Evolutionary conservation across 2,797 vertebrate genomes (phyloP).

Genomic region (Diceros bicornis): DNA sequence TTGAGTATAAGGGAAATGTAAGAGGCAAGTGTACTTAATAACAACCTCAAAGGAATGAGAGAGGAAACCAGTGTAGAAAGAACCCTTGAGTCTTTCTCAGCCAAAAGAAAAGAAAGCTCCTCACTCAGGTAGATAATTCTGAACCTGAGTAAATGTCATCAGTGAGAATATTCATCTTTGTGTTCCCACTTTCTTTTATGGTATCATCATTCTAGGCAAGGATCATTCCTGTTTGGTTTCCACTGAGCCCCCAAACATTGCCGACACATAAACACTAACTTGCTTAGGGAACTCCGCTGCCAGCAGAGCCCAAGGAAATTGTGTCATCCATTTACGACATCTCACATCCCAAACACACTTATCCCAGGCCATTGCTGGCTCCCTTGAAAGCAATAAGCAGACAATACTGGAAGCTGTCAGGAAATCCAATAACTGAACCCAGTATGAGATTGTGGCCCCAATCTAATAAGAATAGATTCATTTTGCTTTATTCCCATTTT

Average conservation of each 20-base stretch:
- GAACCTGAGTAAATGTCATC: conserved; percentile 1
- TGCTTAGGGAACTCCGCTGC: conserved; percentile 76
- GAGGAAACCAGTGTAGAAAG: neutral
- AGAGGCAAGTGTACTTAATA: neutral
- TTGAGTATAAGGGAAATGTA: neutral
- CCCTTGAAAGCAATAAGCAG: conserved; percentile 80
- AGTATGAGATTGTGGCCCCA: conserved; percentile 83
- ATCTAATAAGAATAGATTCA: conserved; percentile 87
- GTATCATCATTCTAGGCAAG: conserved; percentile 41
- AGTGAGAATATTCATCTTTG: conserved; percentile 33
- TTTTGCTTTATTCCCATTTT: conserved; percentile 85
- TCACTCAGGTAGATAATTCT: neutral
- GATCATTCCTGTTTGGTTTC: conserved; percentile 15
- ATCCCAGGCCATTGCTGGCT: conserved; percentile 58
- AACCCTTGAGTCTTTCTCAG: conserved; percentile 3
- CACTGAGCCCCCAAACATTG: conserved; percentile 44
- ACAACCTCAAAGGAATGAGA: neutral
- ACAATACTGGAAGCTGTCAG: conserved; percentile 80
- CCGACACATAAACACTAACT: conserved; percentile 73
- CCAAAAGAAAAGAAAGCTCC: neutral
- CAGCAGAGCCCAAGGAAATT: conserved; percentile 77
- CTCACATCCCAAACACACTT: conserved; percentile 41
- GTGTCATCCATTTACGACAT: conserved; percentile 69
- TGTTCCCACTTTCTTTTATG: conserved; percentile 53
- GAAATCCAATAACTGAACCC: conserved; percentile 85